Percentiles rank a stretch among this genome's conserved stretches.
phyloP scores from a whole-genome alignment of 1,140 invertebrate genomes.

The Pachypeltis micranthus region DNA sequence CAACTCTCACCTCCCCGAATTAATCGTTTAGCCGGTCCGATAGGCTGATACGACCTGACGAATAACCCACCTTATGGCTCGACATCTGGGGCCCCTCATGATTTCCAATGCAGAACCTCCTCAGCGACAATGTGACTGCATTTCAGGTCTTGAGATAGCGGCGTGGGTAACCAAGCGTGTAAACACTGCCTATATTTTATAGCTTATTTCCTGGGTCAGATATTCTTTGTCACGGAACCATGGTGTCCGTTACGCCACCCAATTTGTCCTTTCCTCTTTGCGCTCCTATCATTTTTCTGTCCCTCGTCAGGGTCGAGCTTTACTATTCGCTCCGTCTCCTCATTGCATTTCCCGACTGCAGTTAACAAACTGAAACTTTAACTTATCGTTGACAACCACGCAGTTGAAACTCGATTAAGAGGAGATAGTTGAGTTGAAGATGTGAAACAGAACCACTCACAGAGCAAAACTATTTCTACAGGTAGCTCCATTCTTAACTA shows the following conservation, averaged over 20 bases:
- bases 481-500: too few relatives aligned
- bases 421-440: too few relatives aligned
- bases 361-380: too few relatives aligned
- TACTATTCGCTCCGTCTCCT: too few relatives aligned
- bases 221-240: background rate
- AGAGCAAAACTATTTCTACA: too few relatives aligned
- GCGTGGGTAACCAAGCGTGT: background rate
- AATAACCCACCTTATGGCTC: conserved; percentile 4
- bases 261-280: background rate
- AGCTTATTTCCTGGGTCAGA: conserved; percentile 4
- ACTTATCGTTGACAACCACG: too few relatives aligned
- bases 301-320: background rate
- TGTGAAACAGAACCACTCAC: too few relatives aligned
- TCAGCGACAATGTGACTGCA: background rate
- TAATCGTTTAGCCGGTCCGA: too few relatives aligned
- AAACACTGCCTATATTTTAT: conserved; percentile 4
- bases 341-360: too few relatives aligned
- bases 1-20: too few relatives aligned
- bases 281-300: background rate
- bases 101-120: conserved; percentile 1
- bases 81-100: background rate
- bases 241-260: conserved; percentile 5
- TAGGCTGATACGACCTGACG: too few relatives aligned
- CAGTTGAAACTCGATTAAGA: too few relatives aligned
- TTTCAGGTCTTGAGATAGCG: background rate